phyloP scores from a whole-genome alignment of 2,797 vertebrate genomes.

The Kryptopterus vitreolus region DNA sequence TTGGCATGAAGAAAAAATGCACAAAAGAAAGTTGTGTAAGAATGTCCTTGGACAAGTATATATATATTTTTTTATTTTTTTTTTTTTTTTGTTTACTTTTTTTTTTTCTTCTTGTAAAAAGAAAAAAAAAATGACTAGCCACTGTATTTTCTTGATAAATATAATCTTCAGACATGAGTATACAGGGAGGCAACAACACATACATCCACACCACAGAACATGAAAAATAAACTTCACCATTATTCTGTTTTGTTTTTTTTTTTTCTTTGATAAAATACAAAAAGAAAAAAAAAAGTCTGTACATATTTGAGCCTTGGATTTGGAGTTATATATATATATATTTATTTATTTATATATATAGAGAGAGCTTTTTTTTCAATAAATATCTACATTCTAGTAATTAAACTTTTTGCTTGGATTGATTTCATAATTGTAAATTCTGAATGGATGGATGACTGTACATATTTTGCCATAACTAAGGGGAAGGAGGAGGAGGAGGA shows the following conservation, averaged over 20 bases:
- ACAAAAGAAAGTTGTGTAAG: slow-evolving; percentile 99
- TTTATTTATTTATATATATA: slow-evolving; percentile 58
- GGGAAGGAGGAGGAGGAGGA: slow-evolving; percentile 83
- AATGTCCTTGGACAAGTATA: slow-evolving; percentile 92
- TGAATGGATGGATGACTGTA: slow-evolving; percentile 90
- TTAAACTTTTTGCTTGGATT: slow-evolving; percentile 78
- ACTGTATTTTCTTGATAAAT: slow-evolving; percentile 78
- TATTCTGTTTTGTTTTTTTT: slow-evolving; percentile 74
- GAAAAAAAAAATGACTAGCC: slow-evolving; percentile 85
- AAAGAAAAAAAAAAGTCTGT: too few relatives aligned
- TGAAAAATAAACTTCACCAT: slow-evolving; percentile 96
- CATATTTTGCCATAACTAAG: slow-evolving; percentile 88
- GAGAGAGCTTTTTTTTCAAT: slow-evolving; percentile 69
- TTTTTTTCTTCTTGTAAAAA: slow-evolving; percentile 77
- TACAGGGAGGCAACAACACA: slow-evolving; percentile 99
- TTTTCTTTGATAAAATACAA: slow-evolving; percentile 72
- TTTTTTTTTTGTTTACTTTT: too few relatives aligned
- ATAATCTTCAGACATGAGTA: slow-evolving; percentile 84
- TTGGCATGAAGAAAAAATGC: slow-evolving; percentile 99
- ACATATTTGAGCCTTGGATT: slow-evolving; percentile 76
- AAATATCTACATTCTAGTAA: slow-evolving; percentile 83
- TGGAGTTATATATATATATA: slow-evolving; percentile 62
- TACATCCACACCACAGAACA: slow-evolving; percentile 99
- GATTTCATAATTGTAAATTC: slow-evolving; percentile 75
- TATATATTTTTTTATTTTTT: too few relatives aligned